These are phyloP conservation scores for Calcarius lapponicus DNA, from an alignment of 2,797 vertebrate genomes.

Conservation along the genomic window DNA sequence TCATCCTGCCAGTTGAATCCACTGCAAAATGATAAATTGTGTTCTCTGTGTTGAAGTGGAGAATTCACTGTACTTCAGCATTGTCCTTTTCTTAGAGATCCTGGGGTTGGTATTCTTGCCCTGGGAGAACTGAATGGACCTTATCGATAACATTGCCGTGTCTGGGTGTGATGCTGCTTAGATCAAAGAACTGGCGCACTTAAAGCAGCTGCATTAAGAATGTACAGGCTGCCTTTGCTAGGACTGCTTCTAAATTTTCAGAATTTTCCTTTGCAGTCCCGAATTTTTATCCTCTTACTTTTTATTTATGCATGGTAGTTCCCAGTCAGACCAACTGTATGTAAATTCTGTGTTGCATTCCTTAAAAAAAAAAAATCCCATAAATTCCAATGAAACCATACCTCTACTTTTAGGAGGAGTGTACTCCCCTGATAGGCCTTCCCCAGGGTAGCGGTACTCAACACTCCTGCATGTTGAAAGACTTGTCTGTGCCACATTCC, in stretches of 20 bases:
- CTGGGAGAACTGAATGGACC: neutral
- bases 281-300: neutral
- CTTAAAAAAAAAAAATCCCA: neutral
- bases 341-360: neutral
- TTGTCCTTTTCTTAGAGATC: neutral
- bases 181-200: neutral
- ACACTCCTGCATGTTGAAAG: neutral
- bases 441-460: neutral
- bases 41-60: neutral
- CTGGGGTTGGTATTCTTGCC: neutral
- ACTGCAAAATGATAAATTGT: neutral
- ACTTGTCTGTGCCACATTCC: neutral
- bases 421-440: fast-evolving
- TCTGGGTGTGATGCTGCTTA: neutral
- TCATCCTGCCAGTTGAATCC: neutral
- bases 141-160: neutral
- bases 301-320: neutral
- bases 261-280: neutral
- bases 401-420: neutral
- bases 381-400: neutral
- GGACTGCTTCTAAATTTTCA: neutral
- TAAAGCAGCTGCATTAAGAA: neutral
- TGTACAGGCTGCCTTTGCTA: neutral
- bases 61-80: neutral
- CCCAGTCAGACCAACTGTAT: neutral